phyloP scores from a whole-genome alignment of 2,888 invertebrate genomes.

The Drosophila trichaetosa region DNA sequence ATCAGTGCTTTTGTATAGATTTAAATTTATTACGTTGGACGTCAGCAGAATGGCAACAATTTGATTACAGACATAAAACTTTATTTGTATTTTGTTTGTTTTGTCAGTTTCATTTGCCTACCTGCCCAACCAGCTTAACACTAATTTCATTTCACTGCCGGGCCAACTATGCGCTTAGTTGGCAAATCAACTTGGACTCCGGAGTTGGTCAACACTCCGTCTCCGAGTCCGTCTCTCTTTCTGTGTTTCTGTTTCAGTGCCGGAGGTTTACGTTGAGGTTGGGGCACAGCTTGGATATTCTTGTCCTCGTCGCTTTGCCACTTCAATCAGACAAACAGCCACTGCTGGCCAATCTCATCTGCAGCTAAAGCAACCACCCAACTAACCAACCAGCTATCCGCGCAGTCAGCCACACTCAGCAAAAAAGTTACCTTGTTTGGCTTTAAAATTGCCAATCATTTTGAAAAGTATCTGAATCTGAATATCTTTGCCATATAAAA shows the following conservation, averaged over 20 bases:
- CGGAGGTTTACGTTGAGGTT: background rate
- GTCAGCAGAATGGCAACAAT: conserved; percentile 68
- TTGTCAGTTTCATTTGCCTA: conserved; percentile 37
- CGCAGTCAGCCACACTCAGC: background rate
- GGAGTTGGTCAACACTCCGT: conserved; percentile 7
- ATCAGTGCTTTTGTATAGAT: conserved; percentile 60
- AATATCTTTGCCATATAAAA: too few relatives aligned
- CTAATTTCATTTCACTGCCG: conserved; percentile 71
- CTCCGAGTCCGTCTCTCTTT: background rate
- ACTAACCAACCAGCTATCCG: background rate
- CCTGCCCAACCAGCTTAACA: conserved; percentile 53
- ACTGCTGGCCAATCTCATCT: conserved; percentile 39
- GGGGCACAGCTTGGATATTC: conserved; percentile 1
- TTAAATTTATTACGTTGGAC: conserved; percentile 69
- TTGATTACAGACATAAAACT: conserved; percentile 79
- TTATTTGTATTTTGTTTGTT: conserved; percentile 68
- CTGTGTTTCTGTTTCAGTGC: background rate
- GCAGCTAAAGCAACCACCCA: conserved; percentile 17
- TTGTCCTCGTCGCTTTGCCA: conserved; percentile 41
- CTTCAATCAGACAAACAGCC: conserved; percentile 54
- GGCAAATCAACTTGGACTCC: conserved; percentile 16
- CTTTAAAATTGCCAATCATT: too few relatives aligned
- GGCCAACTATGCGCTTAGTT: conserved; percentile 41
- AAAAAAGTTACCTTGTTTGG: background rate
- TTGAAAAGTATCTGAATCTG: too few relatives aligned